Percentiles rank a stretch among this genome's conserved stretches.
Conservation (phyloP, 2,888 invertebrate genomes). For the Synergus gifuensis region DNA sequence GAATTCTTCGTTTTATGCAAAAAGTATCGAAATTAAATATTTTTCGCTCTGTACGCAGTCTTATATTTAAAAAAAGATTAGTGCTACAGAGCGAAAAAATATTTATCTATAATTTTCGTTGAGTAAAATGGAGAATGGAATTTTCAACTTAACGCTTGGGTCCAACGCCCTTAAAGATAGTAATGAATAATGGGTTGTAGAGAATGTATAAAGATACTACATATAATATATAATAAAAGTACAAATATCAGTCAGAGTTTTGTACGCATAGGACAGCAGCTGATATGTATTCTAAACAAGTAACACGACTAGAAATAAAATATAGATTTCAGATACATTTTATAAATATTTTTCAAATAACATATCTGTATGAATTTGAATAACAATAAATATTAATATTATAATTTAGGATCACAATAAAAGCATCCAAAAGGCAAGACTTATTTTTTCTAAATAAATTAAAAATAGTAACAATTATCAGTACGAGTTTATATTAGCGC, state of each 20-base stretch:
- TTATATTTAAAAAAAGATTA: too few species aligned
- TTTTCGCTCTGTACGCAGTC: too few species aligned
- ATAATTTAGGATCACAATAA: background rate
- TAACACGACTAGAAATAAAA: slow-evolving; percentile 16
- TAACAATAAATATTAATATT: background rate
- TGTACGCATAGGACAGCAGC: background rate
- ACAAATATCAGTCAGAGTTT: slow-evolving; percentile 14
- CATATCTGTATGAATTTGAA: background rate
- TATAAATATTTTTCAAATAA: background rate
- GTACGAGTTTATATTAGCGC: background rate
- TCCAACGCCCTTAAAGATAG: too few species aligned
- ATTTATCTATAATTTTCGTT: too few species aligned
- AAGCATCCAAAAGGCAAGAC: background rate
- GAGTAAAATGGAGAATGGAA: too few species aligned
- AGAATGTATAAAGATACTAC: background rate
- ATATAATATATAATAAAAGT: background rate
- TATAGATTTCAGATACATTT: background rate
- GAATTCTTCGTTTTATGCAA: too few species aligned
- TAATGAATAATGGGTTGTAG: background rate
- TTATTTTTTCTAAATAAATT: background rate
- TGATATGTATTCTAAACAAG: slow-evolving; percentile 2
- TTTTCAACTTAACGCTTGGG: too few species aligned
- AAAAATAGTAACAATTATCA: background rate
- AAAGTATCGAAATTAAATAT: too few species aligned
- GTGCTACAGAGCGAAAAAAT: too few species aligned